These are phyloP conservation scores for Saturnia pavonia DNA, from an alignment of 2,888 invertebrate species.

Conservation along the genomic window DNA sequence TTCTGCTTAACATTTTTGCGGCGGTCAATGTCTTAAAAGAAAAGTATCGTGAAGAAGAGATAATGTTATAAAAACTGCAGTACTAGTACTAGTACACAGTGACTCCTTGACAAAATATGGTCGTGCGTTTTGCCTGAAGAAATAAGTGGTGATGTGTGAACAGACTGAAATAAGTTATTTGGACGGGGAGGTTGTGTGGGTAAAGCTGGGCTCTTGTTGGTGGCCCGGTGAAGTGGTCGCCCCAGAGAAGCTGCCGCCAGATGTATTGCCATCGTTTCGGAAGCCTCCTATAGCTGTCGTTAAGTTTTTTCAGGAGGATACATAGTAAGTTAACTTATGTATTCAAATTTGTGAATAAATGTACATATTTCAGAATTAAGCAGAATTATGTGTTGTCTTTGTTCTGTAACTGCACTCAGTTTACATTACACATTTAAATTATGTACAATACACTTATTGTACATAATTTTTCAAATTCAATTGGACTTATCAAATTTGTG, in stretches of 20 bases:
- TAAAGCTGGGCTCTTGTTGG: slow-evolving; percentile 90
- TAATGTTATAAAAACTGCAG: slow-evolving; percentile 62
- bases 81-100: slow-evolving; percentile 67
- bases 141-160: slow-evolving; percentile 84
- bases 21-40: background rate
- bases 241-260: slow-evolving; percentile 84
- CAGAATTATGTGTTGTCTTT: slow-evolving; percentile 32
- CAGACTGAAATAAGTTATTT: slow-evolving; percentile 85
- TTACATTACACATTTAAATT: no score
- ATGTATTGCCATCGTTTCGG: slow-evolving; percentile 84
- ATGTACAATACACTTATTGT: no score
- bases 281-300: slow-evolving; percentile 91
- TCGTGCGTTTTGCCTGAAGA: slow-evolving; percentile 72
- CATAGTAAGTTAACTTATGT: slow-evolving; percentile 84
- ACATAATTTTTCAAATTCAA: slow-evolving; percentile 39
- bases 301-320: slow-evolving; percentile 92
- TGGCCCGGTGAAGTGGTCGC: slow-evolving; percentile 92
- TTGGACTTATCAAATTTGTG: background rate
- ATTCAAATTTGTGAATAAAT: slow-evolving; percentile 1
- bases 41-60: slow-evolving; percentile 34
- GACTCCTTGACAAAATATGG: slow-evolving; percentile 73
- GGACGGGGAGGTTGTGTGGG: slow-evolving; percentile 92
- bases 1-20: slow-evolving; percentile 9
- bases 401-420: slow-evolving; percentile 33
- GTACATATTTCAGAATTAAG: slow-evolving; percentile 1